phyloP scores from a whole-genome alignment of 2,888 invertebrate species.

The Danaus chrysippus region DNA sequence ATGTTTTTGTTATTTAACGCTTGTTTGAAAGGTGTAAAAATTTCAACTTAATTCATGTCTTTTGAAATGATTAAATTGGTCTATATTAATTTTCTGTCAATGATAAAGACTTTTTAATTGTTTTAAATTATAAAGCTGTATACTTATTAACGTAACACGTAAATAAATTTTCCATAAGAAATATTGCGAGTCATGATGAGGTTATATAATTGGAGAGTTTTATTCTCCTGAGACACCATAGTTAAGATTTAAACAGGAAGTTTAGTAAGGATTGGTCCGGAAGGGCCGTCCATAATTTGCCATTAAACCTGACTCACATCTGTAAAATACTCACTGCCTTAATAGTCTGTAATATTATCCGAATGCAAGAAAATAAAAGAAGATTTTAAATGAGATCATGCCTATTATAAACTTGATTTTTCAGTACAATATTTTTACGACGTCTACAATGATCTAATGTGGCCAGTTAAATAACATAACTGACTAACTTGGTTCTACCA shows the following conservation, averaged over 20 bases:
- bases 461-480: conserved; percentile 35
- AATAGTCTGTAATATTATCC: conserved; percentile 36
- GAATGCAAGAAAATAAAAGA: conserved; percentile 32
- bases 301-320: conserved; percentile 28
- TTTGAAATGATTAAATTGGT: too few relatives aligned
- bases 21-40: too few relatives aligned
- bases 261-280: conserved; percentile 19
- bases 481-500: conserved; percentile 31
- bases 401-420: conserved; percentile 28
- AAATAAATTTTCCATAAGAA: neutral
- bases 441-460: conserved; percentile 35
- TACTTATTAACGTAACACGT: too few relatives aligned
- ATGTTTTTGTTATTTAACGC: too few relatives aligned
- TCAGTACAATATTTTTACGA: conserved; percentile 38
- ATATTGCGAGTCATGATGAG: neutral
- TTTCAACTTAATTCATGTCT: too few relatives aligned
- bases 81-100: too few relatives aligned
- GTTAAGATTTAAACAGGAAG: conserved; percentile 7
- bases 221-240: neutral
- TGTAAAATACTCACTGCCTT: conserved; percentile 13
- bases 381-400: conserved; percentile 29
- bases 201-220: neutral
- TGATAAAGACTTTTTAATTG: too few relatives aligned
- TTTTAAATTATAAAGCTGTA: too few relatives aligned
- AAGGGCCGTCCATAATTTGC: conserved; percentile 17